Conservation (phyloP, 1,140 invertebrate genomes). For the Tetraneura akinire region DNA sequence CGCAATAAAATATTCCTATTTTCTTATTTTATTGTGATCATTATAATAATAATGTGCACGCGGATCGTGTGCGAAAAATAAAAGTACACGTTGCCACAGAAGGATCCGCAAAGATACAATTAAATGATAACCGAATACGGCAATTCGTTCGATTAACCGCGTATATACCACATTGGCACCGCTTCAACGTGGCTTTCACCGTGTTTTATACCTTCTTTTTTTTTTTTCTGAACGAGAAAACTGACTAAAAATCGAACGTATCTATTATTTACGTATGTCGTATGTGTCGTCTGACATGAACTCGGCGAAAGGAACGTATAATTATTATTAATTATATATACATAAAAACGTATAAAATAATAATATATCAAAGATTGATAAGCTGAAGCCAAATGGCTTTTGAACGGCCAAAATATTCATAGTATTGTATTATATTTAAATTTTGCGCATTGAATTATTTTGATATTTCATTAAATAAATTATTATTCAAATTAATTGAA, state of each 20-base stretch:
- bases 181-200: slow-evolving; percentile 30
- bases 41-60: neutral
- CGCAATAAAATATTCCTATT: too few species aligned
- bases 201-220: neutral
- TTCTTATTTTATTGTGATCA: too few species aligned
- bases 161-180: neutral
- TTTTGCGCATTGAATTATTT: too few species aligned
- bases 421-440: too few species aligned
- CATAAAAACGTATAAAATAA: too few species aligned
- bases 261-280: neutral
- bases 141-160: slow-evolving; percentile 31
- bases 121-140: slow-evolving; percentile 39
- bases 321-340: too few species aligned
- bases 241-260: slow-evolving; percentile 6
- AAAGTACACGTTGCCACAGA: neutral
- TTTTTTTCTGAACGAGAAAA: neutral
- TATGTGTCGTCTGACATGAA: neutral
- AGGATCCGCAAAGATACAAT: slow-evolving; percentile 17
- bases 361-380: too few species aligned
- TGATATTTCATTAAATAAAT: too few species aligned
- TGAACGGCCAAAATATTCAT: too few species aligned
- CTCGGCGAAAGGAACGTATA: too few species aligned
- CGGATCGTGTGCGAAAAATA: neutral
- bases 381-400: neutral
- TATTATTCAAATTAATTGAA: too few species aligned